These are phyloP conservation scores for Taxidea taxus DNA, from an alignment of 2,113 vertebrate species.

Conservation along the genomic window DNA sequence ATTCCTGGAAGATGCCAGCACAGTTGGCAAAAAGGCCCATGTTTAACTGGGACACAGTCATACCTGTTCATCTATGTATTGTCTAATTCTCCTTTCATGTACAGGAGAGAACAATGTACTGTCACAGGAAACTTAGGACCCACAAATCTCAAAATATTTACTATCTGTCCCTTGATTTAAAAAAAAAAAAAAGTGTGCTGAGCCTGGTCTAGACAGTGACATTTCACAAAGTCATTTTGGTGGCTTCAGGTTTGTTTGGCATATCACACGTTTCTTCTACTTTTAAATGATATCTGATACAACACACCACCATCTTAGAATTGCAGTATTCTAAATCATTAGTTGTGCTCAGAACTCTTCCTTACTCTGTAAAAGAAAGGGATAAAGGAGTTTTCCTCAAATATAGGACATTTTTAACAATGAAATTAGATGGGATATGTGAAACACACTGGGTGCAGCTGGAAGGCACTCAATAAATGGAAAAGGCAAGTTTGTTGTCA, in stretches of 20 bases:
- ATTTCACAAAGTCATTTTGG: neutral
- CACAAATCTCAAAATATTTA: neutral
- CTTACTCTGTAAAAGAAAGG: neutral
- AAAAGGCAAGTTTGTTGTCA: neutral
- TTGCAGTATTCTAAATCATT: neutral
- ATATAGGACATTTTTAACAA: neutral
- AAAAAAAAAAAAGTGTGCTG: neutral
- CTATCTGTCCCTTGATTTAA: neutral
- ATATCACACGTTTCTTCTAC: neutral
- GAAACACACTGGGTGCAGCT: neutral
- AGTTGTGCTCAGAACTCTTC: neutral
- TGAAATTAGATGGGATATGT: neutral
- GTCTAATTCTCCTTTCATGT: neutral
- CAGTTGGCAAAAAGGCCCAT: neutral
- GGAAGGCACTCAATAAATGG: neutral
- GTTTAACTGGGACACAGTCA: neutral
- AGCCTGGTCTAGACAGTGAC: neutral
- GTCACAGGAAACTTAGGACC: neutral
- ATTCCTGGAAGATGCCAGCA: neutral
- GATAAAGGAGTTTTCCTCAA: neutral
- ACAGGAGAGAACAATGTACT: too few relatives aligned
- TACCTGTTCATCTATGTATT: accelerated
- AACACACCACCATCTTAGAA: neutral
- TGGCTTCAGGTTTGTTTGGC: neutral
- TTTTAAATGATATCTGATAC: neutral